Conservation (phyloP, 2,888 invertebrate species). For the Cryptocephalus primarius region DNA sequence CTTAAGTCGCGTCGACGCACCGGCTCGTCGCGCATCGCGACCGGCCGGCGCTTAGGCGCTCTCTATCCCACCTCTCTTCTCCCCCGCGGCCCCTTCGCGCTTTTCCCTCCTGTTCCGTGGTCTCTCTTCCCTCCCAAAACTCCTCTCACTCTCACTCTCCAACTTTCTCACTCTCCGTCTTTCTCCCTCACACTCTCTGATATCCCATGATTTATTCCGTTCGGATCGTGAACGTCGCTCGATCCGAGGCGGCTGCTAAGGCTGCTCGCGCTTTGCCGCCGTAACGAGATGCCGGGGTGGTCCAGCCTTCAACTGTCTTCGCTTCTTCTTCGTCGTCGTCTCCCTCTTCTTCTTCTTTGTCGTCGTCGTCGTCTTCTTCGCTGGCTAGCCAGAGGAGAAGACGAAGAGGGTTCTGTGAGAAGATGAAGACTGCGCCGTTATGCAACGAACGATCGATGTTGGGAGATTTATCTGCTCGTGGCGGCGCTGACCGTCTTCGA, state of each 20-base stretch:
- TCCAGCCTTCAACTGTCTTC: conserved; percentile 28
- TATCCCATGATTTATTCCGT: background rate
- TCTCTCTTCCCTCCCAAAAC: too few relatives aligned
- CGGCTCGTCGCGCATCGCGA: background rate
- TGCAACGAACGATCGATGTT: too few relatives aligned
- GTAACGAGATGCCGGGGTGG: conserved; percentile 37
- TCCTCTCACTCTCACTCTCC: background rate
- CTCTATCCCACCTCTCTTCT: background rate
- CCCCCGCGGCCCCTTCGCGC: background rate
- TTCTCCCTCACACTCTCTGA: background rate
- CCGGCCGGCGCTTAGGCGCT: background rate
- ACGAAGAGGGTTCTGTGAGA: too few relatives aligned
- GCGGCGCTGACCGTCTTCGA: too few relatives aligned
- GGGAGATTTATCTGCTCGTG: too few relatives aligned
- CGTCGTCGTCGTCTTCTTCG: too few relatives aligned
- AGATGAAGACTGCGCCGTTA: too few relatives aligned
- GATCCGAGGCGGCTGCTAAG: conserved; percentile 13
- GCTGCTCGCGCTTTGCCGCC: conserved; percentile 19
- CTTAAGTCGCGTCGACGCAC: too few relatives aligned
- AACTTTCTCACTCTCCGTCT: background rate
- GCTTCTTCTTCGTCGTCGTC: too few relatives aligned
- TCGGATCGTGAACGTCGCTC: conserved; percentile 7
- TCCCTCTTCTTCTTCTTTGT: too few relatives aligned
- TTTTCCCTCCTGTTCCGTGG: background rate
- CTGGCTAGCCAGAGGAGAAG: too few relatives aligned